Evolutionary conservation across 2,888 invertebrate species (phyloP), one percentile per base, ranked within the genome.

Genomic region (Heliconius erato): DNA sequence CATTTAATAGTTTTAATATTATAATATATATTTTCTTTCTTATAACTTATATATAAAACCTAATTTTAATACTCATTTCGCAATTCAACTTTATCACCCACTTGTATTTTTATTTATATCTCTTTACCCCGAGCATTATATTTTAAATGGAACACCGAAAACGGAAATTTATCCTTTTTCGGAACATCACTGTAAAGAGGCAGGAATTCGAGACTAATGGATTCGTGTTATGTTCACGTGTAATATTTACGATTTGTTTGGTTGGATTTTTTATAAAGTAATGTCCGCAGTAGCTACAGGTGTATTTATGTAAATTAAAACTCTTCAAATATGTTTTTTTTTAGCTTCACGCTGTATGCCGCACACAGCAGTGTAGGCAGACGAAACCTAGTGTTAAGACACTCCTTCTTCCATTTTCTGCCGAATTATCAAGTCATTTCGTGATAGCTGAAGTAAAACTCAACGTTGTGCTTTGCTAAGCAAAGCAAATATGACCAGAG

Each of bases 121-220:
- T 78, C 78, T 78, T 74, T 74, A 78, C 72, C 65, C 71, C 19
- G 35, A 63, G 32, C 65, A 40, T 83, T 76, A 81, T 79, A 79
- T 76, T 81, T 79, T 81, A 76, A 81, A 83, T 79, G 83, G 71
- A 76, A 71, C 63, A 76, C 79, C 81, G 69, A 81, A 79, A 69
- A 69, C 72, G 79, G 79, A 76, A 79, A 74, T 79, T 83, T 63
- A 74, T 71, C 83, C 79, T 69, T 76, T 72, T 83, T 83, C 79
- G 35, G 23, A 71, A 49, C 59, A 68, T 78, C 76, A 74, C 67
- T 49, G 49, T 71, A 44, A 69, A 80, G 68, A 79, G 69, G 74
- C 32, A 69, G 74, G 49, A 74, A 54, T 77, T 68, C 69, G 76
- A 74, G 68, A 28, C 72, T 81, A 79, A 81, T 69, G 83, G 77